Conservation (phyloP, 2,113 vertebrate genomes). For the Nibea coibor region DNA sequence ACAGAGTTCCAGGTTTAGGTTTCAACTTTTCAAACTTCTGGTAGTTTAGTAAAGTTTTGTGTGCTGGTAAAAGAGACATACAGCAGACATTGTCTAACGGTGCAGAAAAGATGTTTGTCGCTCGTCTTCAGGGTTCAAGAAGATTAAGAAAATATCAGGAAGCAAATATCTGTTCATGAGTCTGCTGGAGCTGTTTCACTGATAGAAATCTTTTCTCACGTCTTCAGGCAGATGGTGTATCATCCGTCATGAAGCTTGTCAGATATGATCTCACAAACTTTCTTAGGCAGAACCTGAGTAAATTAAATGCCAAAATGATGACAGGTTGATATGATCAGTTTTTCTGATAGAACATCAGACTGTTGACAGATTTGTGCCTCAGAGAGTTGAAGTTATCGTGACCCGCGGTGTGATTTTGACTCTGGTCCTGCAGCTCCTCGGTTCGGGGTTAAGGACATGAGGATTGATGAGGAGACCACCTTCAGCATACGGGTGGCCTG, state of each 20-base stretch:
- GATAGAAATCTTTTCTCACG: background rate
- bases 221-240: background rate
- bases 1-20: too few relatives aligned
- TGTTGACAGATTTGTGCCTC: background rate
- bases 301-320: conserved; percentile 44
- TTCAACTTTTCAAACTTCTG: too few relatives aligned
- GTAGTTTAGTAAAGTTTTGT: too few relatives aligned
- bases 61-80: too few relatives aligned
- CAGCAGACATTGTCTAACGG: too few relatives aligned
- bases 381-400: background rate
- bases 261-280: background rate
- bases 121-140: background rate
- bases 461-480: conserved; percentile 90
- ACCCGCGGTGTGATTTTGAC: background rate
- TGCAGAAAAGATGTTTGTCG: too few relatives aligned
- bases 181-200: background rate
- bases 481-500: conserved; percentile 91
- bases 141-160: background rate
- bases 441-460: conserved; percentile 87
- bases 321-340: background rate
- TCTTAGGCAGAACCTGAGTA: background rate
- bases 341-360: background rate
- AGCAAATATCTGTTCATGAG: background rate
- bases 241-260: background rate
- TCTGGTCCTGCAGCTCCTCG: conserved; percentile 84